phyloP scores from a whole-genome alignment of 2,113 vertebrate species.

The Entomyzon cyanotis region DNA sequence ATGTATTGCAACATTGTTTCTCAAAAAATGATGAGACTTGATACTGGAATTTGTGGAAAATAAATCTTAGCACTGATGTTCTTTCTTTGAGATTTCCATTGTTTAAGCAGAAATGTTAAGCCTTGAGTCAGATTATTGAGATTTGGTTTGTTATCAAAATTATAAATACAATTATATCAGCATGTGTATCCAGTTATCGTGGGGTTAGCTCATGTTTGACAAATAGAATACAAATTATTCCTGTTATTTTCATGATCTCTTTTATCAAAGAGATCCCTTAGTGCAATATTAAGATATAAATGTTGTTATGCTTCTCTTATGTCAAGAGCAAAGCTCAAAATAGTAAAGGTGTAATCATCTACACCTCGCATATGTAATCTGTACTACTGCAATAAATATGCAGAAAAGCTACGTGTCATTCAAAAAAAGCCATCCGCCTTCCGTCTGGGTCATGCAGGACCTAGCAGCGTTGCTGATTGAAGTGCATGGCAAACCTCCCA shows the following conservation, averaged over 20 bases:
- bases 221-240: background rate
- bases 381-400: background rate
- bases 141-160: background rate
- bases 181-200: background rate
- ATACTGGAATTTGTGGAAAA: background rate
- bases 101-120: background rate
- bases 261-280: background rate
- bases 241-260: background rate
- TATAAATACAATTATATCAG: background rate
- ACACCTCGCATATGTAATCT: background rate
- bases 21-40: background rate
- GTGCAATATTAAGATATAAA: background rate
- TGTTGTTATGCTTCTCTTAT: background rate
- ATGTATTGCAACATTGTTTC: background rate
- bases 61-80: background rate
- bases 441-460: background rate
- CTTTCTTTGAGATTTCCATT: background rate
- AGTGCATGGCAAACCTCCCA: background rate
- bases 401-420: background rate
- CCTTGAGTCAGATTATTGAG: background rate
- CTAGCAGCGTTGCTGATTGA: background rate
- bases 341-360: background rate
- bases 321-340: background rate
- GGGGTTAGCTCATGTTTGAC: background rate
- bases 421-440: background rate